These are phyloP conservation scores for Copsychus sechellarum DNA, from an alignment of 2,113 vertebrate species.

Conservation along the genomic window DNA sequence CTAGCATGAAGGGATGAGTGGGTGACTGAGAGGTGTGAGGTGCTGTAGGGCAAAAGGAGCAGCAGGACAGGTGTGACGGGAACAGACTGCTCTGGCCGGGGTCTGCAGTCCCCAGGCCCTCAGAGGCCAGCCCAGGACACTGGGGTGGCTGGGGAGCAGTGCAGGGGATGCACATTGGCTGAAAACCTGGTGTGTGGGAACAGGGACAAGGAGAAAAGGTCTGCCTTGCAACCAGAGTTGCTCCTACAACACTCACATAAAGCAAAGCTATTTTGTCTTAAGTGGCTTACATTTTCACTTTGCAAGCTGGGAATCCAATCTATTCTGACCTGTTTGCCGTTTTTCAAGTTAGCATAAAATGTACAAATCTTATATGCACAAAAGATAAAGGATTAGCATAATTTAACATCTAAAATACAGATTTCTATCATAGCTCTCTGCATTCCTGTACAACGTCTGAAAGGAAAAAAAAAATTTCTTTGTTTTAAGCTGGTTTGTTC, in stretches of 20 bases:
- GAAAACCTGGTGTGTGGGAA: neutral
- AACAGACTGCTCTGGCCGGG: fast-evolving
- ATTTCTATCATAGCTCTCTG: neutral
- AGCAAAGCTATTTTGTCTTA: neutral
- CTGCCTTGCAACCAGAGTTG: neutral
- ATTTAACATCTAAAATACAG: neutral
- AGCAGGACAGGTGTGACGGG: neutral
- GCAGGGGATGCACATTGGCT: neutral
- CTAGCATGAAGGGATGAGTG: neutral
- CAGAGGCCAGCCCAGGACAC: neutral
- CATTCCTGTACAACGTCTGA: neutral
- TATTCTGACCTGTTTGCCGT: neutral
- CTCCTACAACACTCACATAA: neutral
- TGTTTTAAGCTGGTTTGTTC: neutral
- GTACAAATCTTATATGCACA: neutral
- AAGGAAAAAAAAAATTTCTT: neutral
- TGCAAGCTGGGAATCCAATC: neutral
- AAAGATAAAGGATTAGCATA: neutral
- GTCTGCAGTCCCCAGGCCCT: neutral
- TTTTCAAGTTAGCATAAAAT: neutral
- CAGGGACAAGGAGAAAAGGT: neutral
- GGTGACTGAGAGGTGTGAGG: neutral
- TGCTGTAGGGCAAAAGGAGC: neutral
- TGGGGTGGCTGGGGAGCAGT: neutral
- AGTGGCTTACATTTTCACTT: neutral